These are phyloP conservation scores for Morpho deidamia DNA, from an alignment of 2,888 invertebrate genomes.

Conservation along the genomic window DNA sequence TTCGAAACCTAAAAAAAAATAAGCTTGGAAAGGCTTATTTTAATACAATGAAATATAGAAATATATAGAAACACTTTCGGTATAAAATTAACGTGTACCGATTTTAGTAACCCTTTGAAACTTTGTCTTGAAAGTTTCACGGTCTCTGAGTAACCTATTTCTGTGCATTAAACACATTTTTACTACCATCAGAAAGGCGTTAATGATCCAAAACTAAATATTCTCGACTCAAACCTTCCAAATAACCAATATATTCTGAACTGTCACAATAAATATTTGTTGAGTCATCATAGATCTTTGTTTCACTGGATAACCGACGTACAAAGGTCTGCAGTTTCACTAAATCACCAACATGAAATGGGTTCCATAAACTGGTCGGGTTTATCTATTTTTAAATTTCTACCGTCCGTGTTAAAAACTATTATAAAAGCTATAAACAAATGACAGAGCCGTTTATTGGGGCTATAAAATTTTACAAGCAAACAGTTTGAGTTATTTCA, in stretches of 20 bases:
- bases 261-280: constrained; percentile 26
- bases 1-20: too few relatives aligned
- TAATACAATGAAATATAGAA: too few relatives aligned
- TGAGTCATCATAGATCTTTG: constrained; percentile 20
- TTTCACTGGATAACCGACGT: constrained; percentile 33
- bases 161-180: constrained; percentile 31
- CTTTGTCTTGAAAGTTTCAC: constrained; percentile 24
- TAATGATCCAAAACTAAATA: constrained; percentile 57
- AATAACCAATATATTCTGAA: constrained; percentile 34
- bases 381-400: constrained; percentile 44
- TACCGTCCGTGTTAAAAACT: constrained; percentile 48
- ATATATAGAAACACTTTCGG: too few relatives aligned
- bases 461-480: constrained; percentile 53
- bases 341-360: not conserved
- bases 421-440: constrained; percentile 66
- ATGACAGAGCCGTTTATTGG: constrained; percentile 54
- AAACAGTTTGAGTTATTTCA: constrained; percentile 46
- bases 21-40: too few relatives aligned
- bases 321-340: constrained; percentile 22
- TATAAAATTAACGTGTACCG: too few relatives aligned
- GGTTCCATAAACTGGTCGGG: constrained; percentile 31
- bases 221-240: constrained; percentile 43
- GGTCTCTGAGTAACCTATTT: constrained; percentile 28
- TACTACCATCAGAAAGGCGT: constrained; percentile 43
- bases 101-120: not conserved